Evolutionary conservation across 2,113 vertebrate genomes (phyloP).

Genomic region (Phrynosoma blainvillii): DNA sequence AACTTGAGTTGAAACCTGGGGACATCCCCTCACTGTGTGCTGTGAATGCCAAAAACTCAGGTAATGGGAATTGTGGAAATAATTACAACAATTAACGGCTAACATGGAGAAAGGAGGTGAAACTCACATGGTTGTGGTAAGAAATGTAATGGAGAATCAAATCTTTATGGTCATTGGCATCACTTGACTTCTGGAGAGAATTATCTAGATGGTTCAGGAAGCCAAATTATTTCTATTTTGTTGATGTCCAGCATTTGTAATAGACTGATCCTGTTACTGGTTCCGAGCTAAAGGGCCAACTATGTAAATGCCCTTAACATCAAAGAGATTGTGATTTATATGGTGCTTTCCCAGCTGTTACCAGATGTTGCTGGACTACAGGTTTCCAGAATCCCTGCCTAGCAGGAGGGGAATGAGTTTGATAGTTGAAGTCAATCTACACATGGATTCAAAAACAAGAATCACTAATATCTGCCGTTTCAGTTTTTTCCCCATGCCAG

Average conservation of each 20-base stretch:
- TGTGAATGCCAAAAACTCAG: not conserved
- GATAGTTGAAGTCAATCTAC: not conserved
- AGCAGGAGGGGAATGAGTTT: not conserved
- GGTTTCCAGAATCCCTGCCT: not conserved
- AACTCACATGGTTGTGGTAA: not conserved
- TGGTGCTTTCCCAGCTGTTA: not conserved
- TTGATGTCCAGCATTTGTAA: not conserved
- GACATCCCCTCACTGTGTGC: not conserved
- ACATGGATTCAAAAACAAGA: not conserved
- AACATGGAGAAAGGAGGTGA: not conserved
- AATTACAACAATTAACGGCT: not conserved
- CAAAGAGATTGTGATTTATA: not conserved
- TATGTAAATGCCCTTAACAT: not conserved
- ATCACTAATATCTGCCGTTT: not conserved
- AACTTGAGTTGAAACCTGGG: not conserved
- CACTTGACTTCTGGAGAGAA: not conserved
- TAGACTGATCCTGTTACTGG: too few relatives aligned
- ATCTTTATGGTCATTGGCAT: not conserved
- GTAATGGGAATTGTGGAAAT: not conserved
- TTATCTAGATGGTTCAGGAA: not conserved
- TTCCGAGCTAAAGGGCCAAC: not conserved
- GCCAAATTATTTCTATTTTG: not conserved
- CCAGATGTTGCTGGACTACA: not conserved
- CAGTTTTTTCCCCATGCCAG: too few relatives aligned
- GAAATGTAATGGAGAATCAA: not conserved